phyloP scores from a whole-genome alignment of 2,797 vertebrate species.

The Betta splendens region DNA sequence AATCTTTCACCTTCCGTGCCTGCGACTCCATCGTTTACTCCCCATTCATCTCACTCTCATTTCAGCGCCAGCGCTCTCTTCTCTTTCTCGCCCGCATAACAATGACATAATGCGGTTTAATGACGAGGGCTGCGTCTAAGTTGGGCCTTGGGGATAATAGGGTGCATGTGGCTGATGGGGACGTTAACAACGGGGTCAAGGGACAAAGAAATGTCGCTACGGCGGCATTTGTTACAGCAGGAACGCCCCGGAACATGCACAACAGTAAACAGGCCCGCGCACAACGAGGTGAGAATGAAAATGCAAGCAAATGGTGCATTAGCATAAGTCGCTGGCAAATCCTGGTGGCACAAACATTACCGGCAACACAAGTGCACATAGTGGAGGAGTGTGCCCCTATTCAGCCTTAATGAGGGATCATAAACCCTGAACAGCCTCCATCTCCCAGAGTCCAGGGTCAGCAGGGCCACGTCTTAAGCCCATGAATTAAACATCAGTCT shows the following conservation, averaged over 20 bases:
- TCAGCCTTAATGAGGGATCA: slow-evolving; percentile 74
- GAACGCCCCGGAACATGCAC: slow-evolving; percentile 6
- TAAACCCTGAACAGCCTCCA: slow-evolving; percentile 56
- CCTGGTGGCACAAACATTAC: background rate
- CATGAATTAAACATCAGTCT: slow-evolving; percentile 80
- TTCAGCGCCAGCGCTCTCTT: slow-evolving; percentile 25
- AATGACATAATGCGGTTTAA: slow-evolving; percentile 40
- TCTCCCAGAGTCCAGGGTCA: slow-evolving; percentile 68
- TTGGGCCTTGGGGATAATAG: slow-evolving; percentile 33
- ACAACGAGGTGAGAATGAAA: slow-evolving; percentile 24
- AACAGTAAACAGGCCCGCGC: slow-evolving; percentile 15
- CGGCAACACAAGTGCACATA: slow-evolving; percentile 29
- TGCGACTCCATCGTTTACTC: slow-evolving; percentile 21
- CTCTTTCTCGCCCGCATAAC: slow-evolving; percentile 30
- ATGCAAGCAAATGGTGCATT: slow-evolving; percentile 27
- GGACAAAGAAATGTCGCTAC: slow-evolving; percentile 38
- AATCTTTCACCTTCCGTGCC: slow-evolving; percentile 30
- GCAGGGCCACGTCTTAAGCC: slow-evolving; percentile 58
- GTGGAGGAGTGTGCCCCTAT: slow-evolving; percentile 43
- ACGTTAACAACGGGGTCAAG: slow-evolving; percentile 39
- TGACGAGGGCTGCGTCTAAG: slow-evolving; percentile 17
- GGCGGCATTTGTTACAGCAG: slow-evolving; percentile 27
- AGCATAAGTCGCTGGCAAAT: slow-evolving; percentile 28
- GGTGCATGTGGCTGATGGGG: slow-evolving; percentile 30
- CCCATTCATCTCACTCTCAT: slow-evolving; percentile 32